phyloP scores from a whole-genome alignment of 2,113 vertebrate genomes.

The Sander lucioperca region DNA sequence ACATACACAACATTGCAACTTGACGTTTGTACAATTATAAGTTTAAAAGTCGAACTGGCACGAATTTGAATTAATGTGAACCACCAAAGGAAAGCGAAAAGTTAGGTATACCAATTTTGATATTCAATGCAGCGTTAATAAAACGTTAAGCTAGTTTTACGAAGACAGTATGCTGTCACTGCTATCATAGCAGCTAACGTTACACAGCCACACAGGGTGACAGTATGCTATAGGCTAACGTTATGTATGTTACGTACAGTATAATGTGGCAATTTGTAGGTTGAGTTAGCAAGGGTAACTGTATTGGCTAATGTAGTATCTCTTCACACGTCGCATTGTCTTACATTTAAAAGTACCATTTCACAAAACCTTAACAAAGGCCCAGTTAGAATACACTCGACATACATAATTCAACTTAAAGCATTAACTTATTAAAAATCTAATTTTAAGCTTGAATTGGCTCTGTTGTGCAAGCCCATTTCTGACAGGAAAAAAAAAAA shows the following conservation, averaged over 20 bases:
- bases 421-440: no score
- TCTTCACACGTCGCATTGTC: background rate
- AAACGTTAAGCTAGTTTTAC: background rate
- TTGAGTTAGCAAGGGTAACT: no score
- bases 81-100: background rate
- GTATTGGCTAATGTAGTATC: background rate
- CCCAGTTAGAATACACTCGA: no score
- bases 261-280: background rate
- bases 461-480: no score
- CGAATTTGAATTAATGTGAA: constrained; percentile 7
- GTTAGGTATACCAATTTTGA: background rate
- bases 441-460: no score
- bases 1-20: no score
- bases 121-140: background rate
- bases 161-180: background rate
- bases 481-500: no score
- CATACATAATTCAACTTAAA: no score
- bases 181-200: constrained; percentile 8
- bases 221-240: no score
- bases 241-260: background rate
- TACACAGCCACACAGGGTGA: background rate
- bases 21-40: background rate
- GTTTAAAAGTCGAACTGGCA: background rate
- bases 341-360: background rate
- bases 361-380: no score